Percentiles rank a stretch among this genome's conserved stretches.
Conservation (phyloP, 2,797 vertebrate species). For the Muscicapa comitata region DNA sequence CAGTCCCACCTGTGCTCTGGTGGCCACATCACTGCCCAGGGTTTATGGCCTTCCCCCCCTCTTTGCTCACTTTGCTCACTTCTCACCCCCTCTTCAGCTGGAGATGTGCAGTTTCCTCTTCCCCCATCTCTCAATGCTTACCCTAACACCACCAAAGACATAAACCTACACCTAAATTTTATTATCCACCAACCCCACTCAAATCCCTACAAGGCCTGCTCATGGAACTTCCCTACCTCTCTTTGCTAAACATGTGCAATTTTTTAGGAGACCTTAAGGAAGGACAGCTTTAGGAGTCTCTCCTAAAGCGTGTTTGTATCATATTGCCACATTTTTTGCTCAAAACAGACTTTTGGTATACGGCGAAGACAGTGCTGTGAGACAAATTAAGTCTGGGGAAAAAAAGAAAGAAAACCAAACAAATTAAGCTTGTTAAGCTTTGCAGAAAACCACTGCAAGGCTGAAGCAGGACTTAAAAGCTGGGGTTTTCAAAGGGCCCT, state of each 20-base stretch:
- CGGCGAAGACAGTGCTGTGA: neutral
- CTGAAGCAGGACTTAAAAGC: constrained; percentile 14
- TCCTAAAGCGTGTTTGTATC: neutral
- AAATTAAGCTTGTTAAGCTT: constrained; percentile 32
- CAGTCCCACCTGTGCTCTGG: neutral
- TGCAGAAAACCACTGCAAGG: neutral
- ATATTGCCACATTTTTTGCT: neutral
- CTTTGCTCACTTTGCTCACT: neutral
- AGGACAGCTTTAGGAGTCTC: neutral
- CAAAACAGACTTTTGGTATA: neutral
- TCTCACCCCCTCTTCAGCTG: neutral
- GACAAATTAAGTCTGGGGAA: neutral
- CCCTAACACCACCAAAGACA: neutral
- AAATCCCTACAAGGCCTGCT: neutral
- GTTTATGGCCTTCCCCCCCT: neutral
- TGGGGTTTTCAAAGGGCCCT: constrained; percentile 2
- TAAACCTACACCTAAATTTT: neutral
- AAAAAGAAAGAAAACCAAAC: neutral
- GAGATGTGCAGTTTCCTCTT: neutral
- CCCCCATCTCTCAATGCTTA: neutral
- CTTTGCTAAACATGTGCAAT: neutral
- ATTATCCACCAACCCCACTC: neutral
- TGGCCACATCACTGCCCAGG: neutral
- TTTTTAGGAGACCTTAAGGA: neutral
- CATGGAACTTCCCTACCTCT: neutral